Percentiles rank a stretch among this genome's conserved stretches.
Evolutionary conservation across 2,888 invertebrate genomes (phyloP).

Genomic region (Tethea ocularis): DNA sequence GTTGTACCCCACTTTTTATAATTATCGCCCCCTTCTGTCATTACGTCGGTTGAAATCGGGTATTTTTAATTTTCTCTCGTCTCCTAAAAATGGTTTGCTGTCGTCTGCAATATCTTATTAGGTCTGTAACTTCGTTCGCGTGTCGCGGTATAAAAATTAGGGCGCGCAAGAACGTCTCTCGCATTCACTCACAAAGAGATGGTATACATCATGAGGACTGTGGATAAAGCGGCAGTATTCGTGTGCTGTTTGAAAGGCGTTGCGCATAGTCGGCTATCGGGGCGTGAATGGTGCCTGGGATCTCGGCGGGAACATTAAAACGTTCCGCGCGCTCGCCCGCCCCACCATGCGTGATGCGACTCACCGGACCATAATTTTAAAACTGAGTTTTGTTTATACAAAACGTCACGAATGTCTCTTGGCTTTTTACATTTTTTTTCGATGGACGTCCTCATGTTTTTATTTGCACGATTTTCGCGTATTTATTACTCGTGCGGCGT

Average conservation of each 20-base stretch:
- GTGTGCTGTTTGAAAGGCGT: constrained; percentile 59
- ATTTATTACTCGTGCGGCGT: constrained; percentile 26
- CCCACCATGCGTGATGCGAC: constrained; percentile 55
- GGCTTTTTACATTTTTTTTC: constrained; percentile 31
- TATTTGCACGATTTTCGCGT: constrained; percentile 25
- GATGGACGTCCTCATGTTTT: constrained; percentile 20
- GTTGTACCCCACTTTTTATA: constrained; percentile 56
- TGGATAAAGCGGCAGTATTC: constrained; percentile 52
- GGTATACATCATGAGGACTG: constrained; percentile 39
- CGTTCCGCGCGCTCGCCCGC: constrained; percentile 66
- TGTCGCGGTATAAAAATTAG: constrained; percentile 41
- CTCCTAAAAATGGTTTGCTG: constrained; percentile 41
- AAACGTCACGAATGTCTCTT: constrained; percentile 53
- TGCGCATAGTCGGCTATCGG: constrained; percentile 50
- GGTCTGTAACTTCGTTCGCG: constrained; percentile 43
- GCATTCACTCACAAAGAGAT: constrained; percentile 41
- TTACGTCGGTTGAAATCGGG: constrained; percentile 26
- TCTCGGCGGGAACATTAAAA: constrained; percentile 64
- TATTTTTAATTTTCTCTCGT: constrained; percentile 61
- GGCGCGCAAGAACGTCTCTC: constrained; percentile 27
- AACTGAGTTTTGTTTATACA: constrained; percentile 64
- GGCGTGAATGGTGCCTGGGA: constrained; percentile 45
- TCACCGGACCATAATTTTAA: constrained; percentile 66
- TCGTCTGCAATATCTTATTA: constrained; percentile 66
- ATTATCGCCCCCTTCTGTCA: constrained; percentile 65